phyloP scores from a whole-genome alignment of 2,888 invertebrate species.

The Zygogramma bicolorata region DNA sequence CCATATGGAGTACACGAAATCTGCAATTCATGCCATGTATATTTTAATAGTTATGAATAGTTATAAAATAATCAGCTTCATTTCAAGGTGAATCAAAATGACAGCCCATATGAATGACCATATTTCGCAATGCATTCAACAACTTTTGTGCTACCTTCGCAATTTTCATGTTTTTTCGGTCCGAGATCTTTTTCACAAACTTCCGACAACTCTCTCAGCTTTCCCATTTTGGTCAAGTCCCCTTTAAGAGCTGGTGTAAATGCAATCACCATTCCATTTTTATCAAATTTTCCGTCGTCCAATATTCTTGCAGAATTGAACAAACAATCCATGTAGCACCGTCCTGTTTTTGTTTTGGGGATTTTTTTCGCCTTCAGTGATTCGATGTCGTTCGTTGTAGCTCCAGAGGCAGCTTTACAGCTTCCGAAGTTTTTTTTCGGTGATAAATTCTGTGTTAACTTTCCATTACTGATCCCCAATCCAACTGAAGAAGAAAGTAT shows the following conservation, averaged over 20 bases:
- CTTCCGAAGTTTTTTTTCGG: background rate
- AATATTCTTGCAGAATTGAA: conserved; percentile 59
- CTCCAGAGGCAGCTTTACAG: conserved; percentile 48
- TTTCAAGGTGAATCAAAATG: conserved; percentile 13
- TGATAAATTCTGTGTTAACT: background rate
- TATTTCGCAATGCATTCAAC: conserved; percentile 57
- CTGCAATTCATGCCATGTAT: no score
- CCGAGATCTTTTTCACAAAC: conserved; percentile 59
- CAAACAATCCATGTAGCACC: conserved; percentile 57
- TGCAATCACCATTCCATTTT: conserved; percentile 56
- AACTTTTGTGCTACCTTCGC: conserved; percentile 55
- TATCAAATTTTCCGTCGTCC: conserved; percentile 60
- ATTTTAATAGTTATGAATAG: no score
- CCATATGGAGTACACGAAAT: no score
- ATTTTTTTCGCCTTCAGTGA: conserved; percentile 53
- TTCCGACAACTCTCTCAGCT: conserved; percentile 55
- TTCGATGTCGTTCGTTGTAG: conserved; percentile 58
- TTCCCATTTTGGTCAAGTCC: conserved; percentile 53
- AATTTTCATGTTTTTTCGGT: conserved; percentile 49
- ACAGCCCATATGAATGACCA: conserved; percentile 45
- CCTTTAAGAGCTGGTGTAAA: conserved; percentile 56
- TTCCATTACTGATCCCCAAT: background rate
- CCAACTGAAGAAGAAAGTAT: background rate
- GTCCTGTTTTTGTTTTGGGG: conserved; percentile 57
- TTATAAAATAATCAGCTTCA: background rate